These are phyloP conservation scores for Pterocles gutturalis DNA, from an alignment of 2,113 vertebrate genomes.

Conservation along the genomic window DNA sequence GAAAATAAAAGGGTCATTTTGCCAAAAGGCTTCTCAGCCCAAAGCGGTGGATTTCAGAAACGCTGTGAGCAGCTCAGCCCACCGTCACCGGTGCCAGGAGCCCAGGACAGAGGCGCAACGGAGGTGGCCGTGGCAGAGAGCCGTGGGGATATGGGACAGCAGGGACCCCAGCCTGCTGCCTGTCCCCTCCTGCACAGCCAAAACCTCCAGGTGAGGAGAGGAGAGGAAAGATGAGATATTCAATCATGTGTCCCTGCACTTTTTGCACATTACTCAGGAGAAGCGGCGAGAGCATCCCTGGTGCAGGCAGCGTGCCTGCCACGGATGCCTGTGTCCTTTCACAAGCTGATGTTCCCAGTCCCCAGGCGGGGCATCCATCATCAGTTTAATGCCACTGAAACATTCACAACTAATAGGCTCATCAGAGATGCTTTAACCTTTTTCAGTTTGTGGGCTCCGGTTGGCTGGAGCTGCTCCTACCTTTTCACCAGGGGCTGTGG, in stretches of 20 bases:
- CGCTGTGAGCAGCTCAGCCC: neutral
- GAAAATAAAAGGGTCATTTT: neutral
- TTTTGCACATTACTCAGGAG: neutral
- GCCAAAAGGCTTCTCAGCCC: neutral
- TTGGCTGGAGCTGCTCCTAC: neutral
- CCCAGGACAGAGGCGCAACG: fast-evolving
- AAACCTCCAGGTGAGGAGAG: neutral
- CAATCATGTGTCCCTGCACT: fast-evolving
- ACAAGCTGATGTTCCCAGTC: neutral
- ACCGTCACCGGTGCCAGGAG: neutral
- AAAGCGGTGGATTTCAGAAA: neutral
- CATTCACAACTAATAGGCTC: neutral
- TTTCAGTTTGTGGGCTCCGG: fast-evolving
- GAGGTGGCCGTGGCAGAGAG: neutral
- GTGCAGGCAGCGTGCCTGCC: fast-evolving
- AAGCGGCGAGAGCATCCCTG: fast-evolving
- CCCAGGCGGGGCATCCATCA: neutral
- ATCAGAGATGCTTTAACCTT: neutral
- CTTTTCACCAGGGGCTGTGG: neutral
- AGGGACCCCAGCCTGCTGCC: fast-evolving
- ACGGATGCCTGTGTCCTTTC: neutral
- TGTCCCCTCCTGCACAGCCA: neutral
- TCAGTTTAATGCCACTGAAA: neutral
- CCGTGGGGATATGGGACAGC: fast-evolving
- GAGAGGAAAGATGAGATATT: neutral